These are phyloP conservation scores for Strongylocentrotus purpuratus DNA, from an alignment of 35 echinoderm and acorn worm species.

Conservation along the genomic window DNA sequence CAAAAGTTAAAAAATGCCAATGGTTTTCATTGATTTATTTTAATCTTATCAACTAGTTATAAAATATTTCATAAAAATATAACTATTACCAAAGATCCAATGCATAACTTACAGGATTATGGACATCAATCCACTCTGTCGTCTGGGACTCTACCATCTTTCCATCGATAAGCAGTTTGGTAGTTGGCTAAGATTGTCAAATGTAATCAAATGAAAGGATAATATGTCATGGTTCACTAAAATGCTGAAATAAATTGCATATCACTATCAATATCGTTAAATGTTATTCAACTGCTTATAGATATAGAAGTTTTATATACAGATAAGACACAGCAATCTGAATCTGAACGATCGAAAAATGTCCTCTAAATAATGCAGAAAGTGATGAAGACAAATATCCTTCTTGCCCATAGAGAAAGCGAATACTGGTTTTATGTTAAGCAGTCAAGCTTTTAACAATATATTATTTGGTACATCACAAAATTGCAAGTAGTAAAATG, in stretches of 20 bases:
- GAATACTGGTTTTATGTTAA: no score
- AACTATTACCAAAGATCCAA: background rate
- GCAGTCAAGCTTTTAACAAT: no score
- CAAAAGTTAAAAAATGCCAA: no score
- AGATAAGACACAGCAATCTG: background rate
- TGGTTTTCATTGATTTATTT: no score
- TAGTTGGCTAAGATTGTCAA: constrained; percentile 73
- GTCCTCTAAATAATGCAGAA: no score
- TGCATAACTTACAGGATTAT: constrained; percentile 88
- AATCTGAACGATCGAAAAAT: background rate
- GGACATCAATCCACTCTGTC: constrained; percentile 98
- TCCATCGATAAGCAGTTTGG: constrained; percentile 92
- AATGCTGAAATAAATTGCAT: background rate
- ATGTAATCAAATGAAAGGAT: background rate
- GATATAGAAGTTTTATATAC: background rate
- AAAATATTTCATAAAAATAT: no score
- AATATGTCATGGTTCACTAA: background rate
- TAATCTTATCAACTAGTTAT: no score
- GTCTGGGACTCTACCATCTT: constrained; percentile 95
- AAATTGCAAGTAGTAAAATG: no score
- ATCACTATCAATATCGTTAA: background rate
- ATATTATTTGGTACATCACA: no score
- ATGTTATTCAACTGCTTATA: background rate
- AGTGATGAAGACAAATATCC: no score
- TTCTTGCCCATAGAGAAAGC: no score